Base-by-base conservation (phyloP, 2,113 vertebrate species). In the Chaetodon auriga region DNA sequence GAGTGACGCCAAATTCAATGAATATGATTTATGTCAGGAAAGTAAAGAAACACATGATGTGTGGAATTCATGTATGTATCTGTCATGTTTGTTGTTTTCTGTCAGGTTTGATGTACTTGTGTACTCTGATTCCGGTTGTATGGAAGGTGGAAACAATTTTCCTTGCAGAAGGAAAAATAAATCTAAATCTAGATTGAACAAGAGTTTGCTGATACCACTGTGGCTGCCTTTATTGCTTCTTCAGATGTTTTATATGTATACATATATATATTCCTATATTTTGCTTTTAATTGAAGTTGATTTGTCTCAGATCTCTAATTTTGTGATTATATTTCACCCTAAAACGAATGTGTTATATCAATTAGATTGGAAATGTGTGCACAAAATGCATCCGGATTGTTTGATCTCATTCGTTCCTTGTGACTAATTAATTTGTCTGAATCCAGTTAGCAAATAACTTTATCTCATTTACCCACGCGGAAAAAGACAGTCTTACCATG, bases 381-480 rank as follows among this genome's bases (percentile, higher is more conserved):
- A 41, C 25, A 54, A 60, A 6, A 36, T 30, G 48, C 16, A 21
- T 76, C 12, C 14, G 0, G 35, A 45, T 46, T 62, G n/a, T 71
- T 65, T 75, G 2, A n/a, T 68, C 16, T 70, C 6, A 4, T 25
- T 57, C 13, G 11, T 15, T 35, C 1, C 16, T 5, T 36, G 54
- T 35, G 36, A 13, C 19, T 49, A 13, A 66, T 38, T 10, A 3
- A 77, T 48, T 64, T 72, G 5, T 63, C 14, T 48, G 51, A 16
- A 25, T 68, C 41, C 11, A 45, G 16, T 38, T 4, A 48, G 54
- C 23, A 68, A 87, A 78, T 30, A 74, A 45, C 58, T 68, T 11
- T 18, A 18, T 64, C 6, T 18, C 8, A 30, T 58, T 53, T 23
- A 41, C 41, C 4, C 2, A 18, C 61, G 12, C 38, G 58, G 62